Evolutionary conservation across 2,888 invertebrate species (phyloP), one percentile per base, ranked within the genome.

Genomic region (Drosophila diplacantha): DNA sequence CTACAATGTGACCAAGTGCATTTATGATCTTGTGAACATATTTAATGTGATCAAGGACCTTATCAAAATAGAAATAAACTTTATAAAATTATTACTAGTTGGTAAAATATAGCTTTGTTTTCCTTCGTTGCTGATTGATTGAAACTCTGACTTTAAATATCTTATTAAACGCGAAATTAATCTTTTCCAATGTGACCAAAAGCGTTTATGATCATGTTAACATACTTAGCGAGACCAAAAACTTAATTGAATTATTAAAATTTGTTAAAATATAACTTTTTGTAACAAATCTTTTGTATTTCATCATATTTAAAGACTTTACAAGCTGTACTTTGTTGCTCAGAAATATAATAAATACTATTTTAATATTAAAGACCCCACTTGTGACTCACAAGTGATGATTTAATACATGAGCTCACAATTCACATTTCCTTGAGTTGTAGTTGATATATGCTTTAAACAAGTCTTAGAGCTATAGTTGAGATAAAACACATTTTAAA

Each of bases 1-100:
- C n/a, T n/a, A n/a, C n/a, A n/a, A n/a, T n/a, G n/a, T n/a, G 56
- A 9, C 56, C 56, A 56, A 39, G 7, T 6, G 5, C 12, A 7
- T 44, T 18, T 29, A 18, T 29, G 8, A 39, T 39, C 18, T 1
- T 12, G 6, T 12, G 5, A 3, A 9, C 1, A 14, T 8, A 22
- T 22, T 41, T 5, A 5, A n/a, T 24, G 41, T 24, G 24, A 41
- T n/a, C n/a, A n/a, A 41, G 11, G 5, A n/a, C 24, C 11, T 41
- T 2, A 31, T 20, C 11, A 14, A 38, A 38, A 6, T 12, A 6
- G 2, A 34, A n/a, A 7, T n/a, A 3, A 3, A 9, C 9, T 11
- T 24, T 9, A 18, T 5, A 12, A 5, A 11, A 18, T 11, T 11
- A 37, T 18, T 11, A 1, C 9, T 24, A 5, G 3, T 16, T 16